A percentile compares a stretch with the other conserved stretches of the same genome.
phyloP scores from a whole-genome alignment of 2,888 invertebrate genomes.

The Prosopocoilus inquinatus region DNA sequence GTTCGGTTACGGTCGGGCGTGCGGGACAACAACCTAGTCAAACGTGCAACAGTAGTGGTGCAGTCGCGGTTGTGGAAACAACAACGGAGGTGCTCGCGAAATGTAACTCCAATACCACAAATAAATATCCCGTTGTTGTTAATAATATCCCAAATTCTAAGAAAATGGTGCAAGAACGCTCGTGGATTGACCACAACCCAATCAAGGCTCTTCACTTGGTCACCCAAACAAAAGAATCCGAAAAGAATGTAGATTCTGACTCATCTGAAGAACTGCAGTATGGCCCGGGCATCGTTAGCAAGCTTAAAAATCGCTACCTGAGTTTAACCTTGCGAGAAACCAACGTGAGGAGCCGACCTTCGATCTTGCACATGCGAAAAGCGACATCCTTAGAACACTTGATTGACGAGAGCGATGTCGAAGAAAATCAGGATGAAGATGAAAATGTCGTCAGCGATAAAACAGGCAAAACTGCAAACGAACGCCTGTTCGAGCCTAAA shows the following conservation, averaged over 20 bases:
- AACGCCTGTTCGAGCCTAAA: constrained; percentile 33
- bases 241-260: constrained; percentile 51
- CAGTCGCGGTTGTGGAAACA: constrained; percentile 35
- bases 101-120: constrained; percentile 23
- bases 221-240: constrained; percentile 33
- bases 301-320: constrained; percentile 81
- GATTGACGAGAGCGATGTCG: constrained; percentile 67
- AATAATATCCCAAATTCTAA: not conserved
- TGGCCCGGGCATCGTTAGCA: constrained; percentile 89
- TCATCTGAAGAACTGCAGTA: constrained; percentile 80
- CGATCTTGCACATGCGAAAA: constrained; percentile 68
- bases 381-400: constrained; percentile 84
- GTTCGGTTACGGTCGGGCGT: constrained; percentile 35
- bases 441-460: constrained; percentile 15
- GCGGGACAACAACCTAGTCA: constrained; percentile 42
- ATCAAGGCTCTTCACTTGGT: constrained; percentile 25
- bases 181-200: constrained; percentile 42
- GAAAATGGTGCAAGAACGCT: constrained; percentile 54
- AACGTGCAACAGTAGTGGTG: constrained; percentile 31
- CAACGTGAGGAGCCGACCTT: constrained; percentile 60
- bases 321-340: constrained; percentile 80
- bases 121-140: not conserved
- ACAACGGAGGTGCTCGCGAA: constrained; percentile 36
- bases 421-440: constrained; percentile 38
- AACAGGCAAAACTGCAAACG: constrained; percentile 10